Base-by-base conservation (phyloP, 2,797 vertebrate genomes). In the Acanthopagrus latus region DNA sequence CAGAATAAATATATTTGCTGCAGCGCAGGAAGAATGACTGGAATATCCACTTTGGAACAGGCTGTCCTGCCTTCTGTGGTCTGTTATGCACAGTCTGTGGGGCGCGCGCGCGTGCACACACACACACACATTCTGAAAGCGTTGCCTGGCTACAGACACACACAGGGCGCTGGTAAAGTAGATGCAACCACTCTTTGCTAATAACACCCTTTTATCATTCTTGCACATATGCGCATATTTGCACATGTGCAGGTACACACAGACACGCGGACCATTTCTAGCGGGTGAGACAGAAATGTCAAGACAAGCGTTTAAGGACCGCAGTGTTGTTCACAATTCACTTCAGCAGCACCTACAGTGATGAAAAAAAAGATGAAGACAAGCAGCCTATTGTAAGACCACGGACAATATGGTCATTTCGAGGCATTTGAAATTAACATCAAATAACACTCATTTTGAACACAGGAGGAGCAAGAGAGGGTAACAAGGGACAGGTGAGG, bases 111-210 rank as follows among this genome's bases (percentile, higher is more conserved):
- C 58, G 43, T 65, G 65, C 48, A 59, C 56, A 63, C 65, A 81
- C 71, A 46, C 66, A 33, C 7, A 7, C 58, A 78, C 71, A 84
- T 71, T 77, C 74, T 75, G 76, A 66, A 75, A 84, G 71, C 71
- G 92, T 93, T 94, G 93, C 94, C 89, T 92, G 93, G 93, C 91
- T 93, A 93, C 94, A 91, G 86, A 86, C 82, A 89, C 88, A 92
- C 91, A 88, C 78, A 85, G 82, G 48, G 86, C 38, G 74, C 81
- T 64, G 76, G 78, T 87, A 86, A 79, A 74, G 82, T 86, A 78
- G 72, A 69, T 67, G 79, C 75, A 88, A 85, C 80, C 63, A 57
- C 70, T 89, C 68, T 71, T 78, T 64, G 50, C 65, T 78, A 73
- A 78, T 78, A 80, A 75, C 58, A 60, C 64, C 74, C 70, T 84